Base-by-base conservation (phyloP, 2,888 invertebrate genomes). In the Ophioninae sp. region DNA sequence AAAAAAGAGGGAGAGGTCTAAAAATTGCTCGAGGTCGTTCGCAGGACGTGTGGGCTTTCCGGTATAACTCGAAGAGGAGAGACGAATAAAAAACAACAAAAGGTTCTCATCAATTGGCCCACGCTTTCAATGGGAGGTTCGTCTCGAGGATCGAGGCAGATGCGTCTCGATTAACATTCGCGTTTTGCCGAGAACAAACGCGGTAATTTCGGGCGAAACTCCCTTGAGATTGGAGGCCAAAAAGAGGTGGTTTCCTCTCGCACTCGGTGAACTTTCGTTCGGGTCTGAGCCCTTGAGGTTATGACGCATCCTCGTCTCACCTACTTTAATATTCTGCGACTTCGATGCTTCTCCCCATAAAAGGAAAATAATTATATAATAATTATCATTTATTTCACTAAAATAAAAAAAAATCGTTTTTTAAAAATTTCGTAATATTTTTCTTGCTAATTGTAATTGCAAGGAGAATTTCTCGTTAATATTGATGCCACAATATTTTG, bases 101-200 rank as follows among this genome's bases (percentile, higher is more conserved):
- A 50, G 50, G 17, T 50, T 50, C 50, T 7, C 64, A 10, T 41
- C 39, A 30, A 50, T 72, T 50, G 20, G 72, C 72, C 79, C 75
- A 82, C 79, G 79, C 75, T 67, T 61, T 79, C 56, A 82, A 82
- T 79, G 50, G 30, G 64, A 61, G 65, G 50, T 67, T 65, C 13
- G 70, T 57, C 78, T 59, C 68, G 23, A 17, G 50, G 50, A 68
- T 72, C 41, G n/a, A 56, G 23, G 59, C 30, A 41, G 39, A 41
- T 30, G 64, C 41, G 44, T 10, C 30, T 30, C 23, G 65, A 81
- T 76, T 76, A 59, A 62, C 57, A 65, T 72, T 21, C 39, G 56
- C 20, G 59, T 69, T 39, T 69, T 61, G n/a, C 62, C 57, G 44
- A 68, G 59, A 68, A 67, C 57, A 41, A 75, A 57, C 20, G 8